Evolutionary conservation across 1,140 invertebrate genomes (phyloP).

Genomic region (Hylaeus volcanicus): DNA sequence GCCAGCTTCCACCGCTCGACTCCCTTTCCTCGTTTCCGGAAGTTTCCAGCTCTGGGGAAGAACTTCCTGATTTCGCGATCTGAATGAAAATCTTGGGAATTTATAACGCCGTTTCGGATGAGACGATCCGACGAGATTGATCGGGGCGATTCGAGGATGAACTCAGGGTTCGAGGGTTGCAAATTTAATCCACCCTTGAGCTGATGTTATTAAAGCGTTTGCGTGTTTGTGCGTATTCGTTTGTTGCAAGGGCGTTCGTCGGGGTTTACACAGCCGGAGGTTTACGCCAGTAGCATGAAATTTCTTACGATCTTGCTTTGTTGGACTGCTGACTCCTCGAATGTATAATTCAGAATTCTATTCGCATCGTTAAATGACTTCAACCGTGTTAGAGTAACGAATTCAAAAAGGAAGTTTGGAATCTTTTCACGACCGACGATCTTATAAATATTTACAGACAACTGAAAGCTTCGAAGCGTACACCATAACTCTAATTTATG

Average conservation of each 20-base stretch:
- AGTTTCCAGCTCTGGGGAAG: background rate
- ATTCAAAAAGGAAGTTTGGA: no score
- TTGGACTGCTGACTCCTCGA: no score
- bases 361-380: no score
- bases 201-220: background rate
- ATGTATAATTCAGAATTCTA: no score
- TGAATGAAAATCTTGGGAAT: conserved; percentile 4
- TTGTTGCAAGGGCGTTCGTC: background rate
- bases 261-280: background rate
- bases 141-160: no score
- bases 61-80: background rate
- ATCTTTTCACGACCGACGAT: no score
- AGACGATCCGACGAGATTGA: background rate
- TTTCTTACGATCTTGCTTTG: background rate
- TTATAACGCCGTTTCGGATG: conserved; percentile 6
- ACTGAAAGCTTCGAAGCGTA: no score
- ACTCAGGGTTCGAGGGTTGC: background rate
- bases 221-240: background rate
- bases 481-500: no score
- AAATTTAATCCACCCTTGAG: background rate
- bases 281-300: background rate
- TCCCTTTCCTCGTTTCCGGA: background rate
- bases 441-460: no score
- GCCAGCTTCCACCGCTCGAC: background rate
- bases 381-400: no score